Conservation (phyloP, 2,888 invertebrate genomes). For the Apamea epomidion region DNA sequence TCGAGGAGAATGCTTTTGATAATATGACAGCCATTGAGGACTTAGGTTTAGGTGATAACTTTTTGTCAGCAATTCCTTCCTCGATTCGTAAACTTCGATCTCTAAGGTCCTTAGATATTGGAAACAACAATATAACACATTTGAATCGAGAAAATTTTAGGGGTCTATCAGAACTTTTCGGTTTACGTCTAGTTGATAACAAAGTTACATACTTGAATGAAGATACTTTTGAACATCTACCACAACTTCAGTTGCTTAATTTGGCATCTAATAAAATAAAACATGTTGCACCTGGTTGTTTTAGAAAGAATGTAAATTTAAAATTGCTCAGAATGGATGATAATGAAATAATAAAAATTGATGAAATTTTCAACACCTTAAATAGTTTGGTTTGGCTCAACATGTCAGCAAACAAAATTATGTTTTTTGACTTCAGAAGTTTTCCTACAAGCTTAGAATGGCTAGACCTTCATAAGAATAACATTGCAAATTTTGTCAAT, state of each 20-base stretch:
- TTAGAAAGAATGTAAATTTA: conserved; percentile 93
- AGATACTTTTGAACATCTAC: conserved; percentile 93
- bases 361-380: conserved; percentile 93
- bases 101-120: conserved; percentile 94
- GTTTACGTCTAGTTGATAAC: conserved; percentile 95
- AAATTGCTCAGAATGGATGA: conserved; percentile 94
- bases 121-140: conserved; percentile 94
- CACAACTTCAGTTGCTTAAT: conserved; percentile 94
- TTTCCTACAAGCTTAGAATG: conserved; percentile 94
- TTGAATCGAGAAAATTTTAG: conserved; percentile 93
- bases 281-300: conserved; percentile 93
- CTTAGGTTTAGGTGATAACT: conserved; percentile 93
- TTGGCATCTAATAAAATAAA: conserved; percentile 94
- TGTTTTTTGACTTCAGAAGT: conserved; percentile 94
- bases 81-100: conserved; percentile 93
- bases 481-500: conserved; percentile 91
- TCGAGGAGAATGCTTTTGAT: conserved; percentile 93
- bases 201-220: conserved; percentile 93
- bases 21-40: conserved; percentile 95
- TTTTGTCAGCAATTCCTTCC: conserved; percentile 92
- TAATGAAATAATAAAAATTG: conserved; percentile 93
- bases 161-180: conserved; percentile 93
- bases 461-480: conserved; percentile 95
- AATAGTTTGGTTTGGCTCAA: conserved; percentile 94
- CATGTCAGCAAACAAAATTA: conserved; percentile 94